Base-by-base conservation (phyloP, 2,888 invertebrate genomes). In the Zelleria hepariella region DNA sequence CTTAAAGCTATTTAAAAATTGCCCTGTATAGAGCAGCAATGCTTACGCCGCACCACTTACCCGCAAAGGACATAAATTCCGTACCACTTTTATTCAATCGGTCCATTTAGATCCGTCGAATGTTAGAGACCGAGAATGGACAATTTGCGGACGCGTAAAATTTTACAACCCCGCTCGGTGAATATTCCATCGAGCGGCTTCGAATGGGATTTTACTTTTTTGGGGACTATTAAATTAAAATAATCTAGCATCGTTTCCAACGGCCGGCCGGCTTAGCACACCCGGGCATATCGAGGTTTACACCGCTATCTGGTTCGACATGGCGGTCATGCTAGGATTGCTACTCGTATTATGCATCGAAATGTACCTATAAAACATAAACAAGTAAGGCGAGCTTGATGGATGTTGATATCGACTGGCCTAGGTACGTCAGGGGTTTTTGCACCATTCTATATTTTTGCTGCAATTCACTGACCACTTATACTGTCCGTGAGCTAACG, bases 91-190 rank as follows among this genome's bases (percentile, higher is more conserved):
- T 26, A 54, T 54, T 54, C 54, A 26, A 54, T 54, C 54, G 54
- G 54, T n/a, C 54, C 54, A 54, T 54, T 54, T 54, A 54, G 54
- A 54, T 26, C 54, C 54, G 51, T 10, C 51, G 51, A 54, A 54
- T 25, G 54, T 54, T 54, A 54, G 25, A 54, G 54, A 51, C 20
- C 26, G 54, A 54, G 15, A 54, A 54, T 26, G 25, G 54, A 8
- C 54, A 26, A 54, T 54, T 54, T 54, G 26, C 54, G 54, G 18
- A 18, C 54, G 26, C 25, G 24, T 54, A 54, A 54, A 54, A 54
- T 25, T 54, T 54, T 54, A 54, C 54, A 42, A 42, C 32, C 32
- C 5, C 32, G 32, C 32, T 15, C 15, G 15, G 32, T 2, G 32
- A 42, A 42, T 42, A 10, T 32, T 42, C 32, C 15, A 42, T 42